Evolutionary conservation across 2,888 invertebrate species (phyloP), one percentile per base, ranked within the genome.

Genomic region (Pristionchus maxplancki): DNA sequence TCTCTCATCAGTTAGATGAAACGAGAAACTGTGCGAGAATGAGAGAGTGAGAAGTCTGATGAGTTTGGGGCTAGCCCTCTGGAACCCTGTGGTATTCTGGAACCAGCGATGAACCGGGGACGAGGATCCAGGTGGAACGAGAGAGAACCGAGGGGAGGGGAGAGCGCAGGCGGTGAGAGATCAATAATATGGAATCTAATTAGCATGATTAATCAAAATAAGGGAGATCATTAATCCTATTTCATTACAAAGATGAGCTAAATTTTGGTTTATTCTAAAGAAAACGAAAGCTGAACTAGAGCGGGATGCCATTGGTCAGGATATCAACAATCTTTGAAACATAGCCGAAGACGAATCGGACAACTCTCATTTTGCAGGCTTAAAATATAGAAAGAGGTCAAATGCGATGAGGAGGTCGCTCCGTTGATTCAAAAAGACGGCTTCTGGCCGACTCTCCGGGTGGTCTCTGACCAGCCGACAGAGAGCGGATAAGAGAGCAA

Each of bases 21-120:
- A 24, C 15, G 81, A 81, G 44, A 44, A 48, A 44, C 4, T 24
- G 28, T 13, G 81, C 11, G 48, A n/a, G 31, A 83, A 9, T 13
- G 34, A 53, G 48, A 31, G 82, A 83, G 82, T 11, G 82, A 50
- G 34, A 83, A 83, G 82, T 6, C 34, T 24, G 53, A 31, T n/a
- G 24, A n/a, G 31, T 0, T n/a, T 9, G 58, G 20, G 58, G 58
- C 0, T 0, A 3, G n/a, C n/a, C 58, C n/a, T 20, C 24, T 58
- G 58, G 58, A 20, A 50, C 17, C 20, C 50, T 50, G 17, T 50
- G 50, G 50, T 17, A 50, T 20, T 50, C 17, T 50, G 50, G 20
- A 17, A 4, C 50, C 20, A 50, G n/a, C 11, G 44, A 9, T 9
- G 44, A 44, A 44, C 8, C 44, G 44, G 11, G 44, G n/a, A 9